These are phyloP conservation scores for Mactra quadrangularis DNA, from an alignment of 1,140 invertebrate genomes.

Conservation along the genomic window DNA sequence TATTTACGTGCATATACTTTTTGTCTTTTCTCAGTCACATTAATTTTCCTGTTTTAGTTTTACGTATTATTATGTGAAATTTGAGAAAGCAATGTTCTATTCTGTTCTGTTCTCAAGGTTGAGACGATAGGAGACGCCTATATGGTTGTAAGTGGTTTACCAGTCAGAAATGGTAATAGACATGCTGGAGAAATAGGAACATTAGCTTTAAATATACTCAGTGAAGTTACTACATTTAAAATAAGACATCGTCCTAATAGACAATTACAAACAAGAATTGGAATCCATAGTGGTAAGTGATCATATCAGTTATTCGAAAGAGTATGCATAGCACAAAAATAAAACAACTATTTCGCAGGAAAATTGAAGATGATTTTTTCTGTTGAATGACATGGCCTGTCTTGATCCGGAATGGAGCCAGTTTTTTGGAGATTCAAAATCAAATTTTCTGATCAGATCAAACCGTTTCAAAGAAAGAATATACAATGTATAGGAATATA, in stretches of 20 bases:
- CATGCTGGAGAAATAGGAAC: constrained; percentile 92
- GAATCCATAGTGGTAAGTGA: constrained; percentile 93
- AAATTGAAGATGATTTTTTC: neutral
- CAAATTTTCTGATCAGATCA: no score
- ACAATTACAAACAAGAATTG: constrained; percentile 94
- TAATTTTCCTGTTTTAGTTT: no score
- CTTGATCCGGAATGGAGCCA: no score
- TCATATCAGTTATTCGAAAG: neutral
- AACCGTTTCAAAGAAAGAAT: no score
- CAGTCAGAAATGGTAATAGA: constrained; percentile 86
- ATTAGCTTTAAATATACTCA: constrained; percentile 93
- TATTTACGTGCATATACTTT: neutral
- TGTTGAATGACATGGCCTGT: neutral
- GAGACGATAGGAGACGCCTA: constrained; percentile 91
- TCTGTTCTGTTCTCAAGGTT: constrained; percentile 55
- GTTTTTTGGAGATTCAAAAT: no score
- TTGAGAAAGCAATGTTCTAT: neutral
- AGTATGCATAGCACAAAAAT: no score
- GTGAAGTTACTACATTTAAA: constrained; percentile 91
- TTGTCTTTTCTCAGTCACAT: neutral
- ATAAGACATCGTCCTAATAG: constrained; percentile 92
- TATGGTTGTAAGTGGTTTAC: constrained; percentile 75
- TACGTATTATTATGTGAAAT: neutral
- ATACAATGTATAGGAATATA: no score
- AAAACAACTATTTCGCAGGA: neutral